These are phyloP conservation scores for Telmatochromis sp. DNA, from an alignment of 2,113 vertebrate species.

Conservation along the genomic window DNA sequence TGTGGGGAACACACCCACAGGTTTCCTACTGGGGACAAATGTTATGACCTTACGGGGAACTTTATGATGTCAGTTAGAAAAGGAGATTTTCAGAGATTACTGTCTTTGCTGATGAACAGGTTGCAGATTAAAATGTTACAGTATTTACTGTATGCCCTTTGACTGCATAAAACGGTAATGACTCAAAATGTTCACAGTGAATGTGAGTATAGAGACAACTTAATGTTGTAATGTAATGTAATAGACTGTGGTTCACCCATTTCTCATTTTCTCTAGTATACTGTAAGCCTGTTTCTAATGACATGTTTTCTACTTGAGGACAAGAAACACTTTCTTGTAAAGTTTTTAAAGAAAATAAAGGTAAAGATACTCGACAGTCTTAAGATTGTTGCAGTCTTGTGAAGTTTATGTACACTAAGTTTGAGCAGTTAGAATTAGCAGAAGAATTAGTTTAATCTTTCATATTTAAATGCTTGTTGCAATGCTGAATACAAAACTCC, in stretches of 20 bases:
- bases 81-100: background rate
- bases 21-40: conserved; percentile 13
- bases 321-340: conserved; percentile 11
- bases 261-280: background rate
- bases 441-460: conserved; percentile 26
- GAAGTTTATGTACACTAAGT: background rate
- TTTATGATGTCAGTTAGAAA: background rate
- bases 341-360: conserved; percentile 8
- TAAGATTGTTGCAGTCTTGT: conserved; percentile 25
- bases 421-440: background rate
- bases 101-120: background rate
- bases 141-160: background rate
- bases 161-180: background rate
- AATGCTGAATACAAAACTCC: background rate
- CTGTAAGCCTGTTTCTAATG: conserved; percentile 18
- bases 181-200: background rate
- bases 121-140: background rate
- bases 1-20: background rate
- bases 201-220: background rate
- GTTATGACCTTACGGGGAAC: background rate
- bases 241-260: background rate
- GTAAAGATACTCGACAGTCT: conserved; percentile 47
- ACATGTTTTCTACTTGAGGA: conserved; percentile 53
- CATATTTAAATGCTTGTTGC: background rate
- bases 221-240: background rate